Evolutionary conservation across 2,888 invertebrate genomes (phyloP), one percentile per base, ranked within the genome.

Genomic region (Lysandra bellargus): DNA sequence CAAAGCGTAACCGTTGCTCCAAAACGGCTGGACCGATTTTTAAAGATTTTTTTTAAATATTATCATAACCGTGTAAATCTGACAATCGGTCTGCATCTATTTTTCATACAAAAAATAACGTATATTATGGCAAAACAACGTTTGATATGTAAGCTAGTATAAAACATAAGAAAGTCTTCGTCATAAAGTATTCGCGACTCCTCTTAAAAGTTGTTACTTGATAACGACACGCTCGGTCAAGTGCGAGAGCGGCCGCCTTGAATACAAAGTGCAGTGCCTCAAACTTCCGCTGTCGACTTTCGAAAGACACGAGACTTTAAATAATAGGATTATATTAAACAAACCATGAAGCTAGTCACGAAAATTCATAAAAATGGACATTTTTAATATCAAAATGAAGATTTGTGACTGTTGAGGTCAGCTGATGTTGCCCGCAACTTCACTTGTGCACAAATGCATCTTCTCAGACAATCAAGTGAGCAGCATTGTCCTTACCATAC

Each of bases 141-240:
- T 37, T 37, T 37, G 7, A 4, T 5, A 5, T 1, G 44, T 44
- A 9, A 53, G 53, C 53, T 14, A 53, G 14, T 1, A 7, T 53
- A 37, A 69, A 37, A 40, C 17, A 37, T 37, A 4, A 73, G 72
- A 44, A 44, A 73, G n/a, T 40, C 4, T n/a, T 53, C 12, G 49
- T n/a, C 49, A 49, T 14, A 49, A 49, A 75, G 14, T 23, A 75
- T 75, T 44, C 30, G 69, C 4, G 49, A 53, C 14, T 5, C 53
- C 75, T 75, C 75, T 75, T 75, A 44, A 75, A 75, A 75, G 23
- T 75, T 75, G 49, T 49, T 23, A 23, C 44, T 40, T 49, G 49
- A 49, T 75, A 75, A 75, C 75, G 75, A 49, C 44, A 44, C 30
- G 75, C 75, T 23, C 75, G 75, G 44, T 75, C 75, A 75, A 75